These are phyloP conservation scores for Steinernema feltiae DNA, from an alignment of 1,140 invertebrate species.

Conservation along the genomic window DNA sequence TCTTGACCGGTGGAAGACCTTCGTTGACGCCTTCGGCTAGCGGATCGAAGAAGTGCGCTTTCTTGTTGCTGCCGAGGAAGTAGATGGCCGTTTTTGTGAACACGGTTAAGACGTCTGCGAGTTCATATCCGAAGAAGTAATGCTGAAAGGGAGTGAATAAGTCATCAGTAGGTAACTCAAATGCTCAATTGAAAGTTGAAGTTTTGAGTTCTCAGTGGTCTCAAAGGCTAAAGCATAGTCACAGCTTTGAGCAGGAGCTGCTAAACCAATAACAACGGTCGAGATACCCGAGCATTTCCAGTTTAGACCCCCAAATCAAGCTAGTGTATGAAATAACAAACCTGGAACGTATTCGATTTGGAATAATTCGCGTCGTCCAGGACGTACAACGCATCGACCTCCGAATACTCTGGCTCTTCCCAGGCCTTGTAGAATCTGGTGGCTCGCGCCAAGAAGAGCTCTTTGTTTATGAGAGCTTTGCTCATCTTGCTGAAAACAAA, in stretches of 20 bases:
- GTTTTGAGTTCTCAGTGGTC: too few species aligned
- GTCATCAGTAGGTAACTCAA: neutral
- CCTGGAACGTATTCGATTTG: conserved; percentile 49
- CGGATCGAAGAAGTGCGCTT: conserved; percentile 89
- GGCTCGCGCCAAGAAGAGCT: conserved; percentile 25
- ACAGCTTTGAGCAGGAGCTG: too few species aligned
- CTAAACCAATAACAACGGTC: too few species aligned
- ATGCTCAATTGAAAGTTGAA: too few species aligned
- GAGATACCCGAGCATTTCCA: too few species aligned
- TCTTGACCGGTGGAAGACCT: conserved; percentile 72
- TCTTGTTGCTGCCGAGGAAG: conserved; percentile 92
- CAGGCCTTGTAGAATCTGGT: conserved; percentile 27
- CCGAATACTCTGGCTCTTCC: conserved; percentile 16
- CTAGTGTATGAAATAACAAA: conserved; percentile 19
- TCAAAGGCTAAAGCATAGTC: too few species aligned
- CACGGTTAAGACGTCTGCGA: conserved; percentile 89
- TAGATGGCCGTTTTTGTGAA: conserved; percentile 75
- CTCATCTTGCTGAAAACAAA: too few species aligned
- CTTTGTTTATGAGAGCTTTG: conserved; percentile 18
- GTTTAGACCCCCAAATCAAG: too few species aligned
- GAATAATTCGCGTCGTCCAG: conserved; percentile 32
- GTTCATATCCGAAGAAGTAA: conserved; percentile 92
- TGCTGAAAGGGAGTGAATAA: conserved; percentile 65
- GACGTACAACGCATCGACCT: neutral
- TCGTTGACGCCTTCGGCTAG: conserved; percentile 74